A percentile compares a stretch with the other conserved stretches of the same genome.
These are phyloP conservation scores for Dendrolimus punctatus DNA, from an alignment of 1,140 invertebrate species.

Conservation along the genomic window DNA sequence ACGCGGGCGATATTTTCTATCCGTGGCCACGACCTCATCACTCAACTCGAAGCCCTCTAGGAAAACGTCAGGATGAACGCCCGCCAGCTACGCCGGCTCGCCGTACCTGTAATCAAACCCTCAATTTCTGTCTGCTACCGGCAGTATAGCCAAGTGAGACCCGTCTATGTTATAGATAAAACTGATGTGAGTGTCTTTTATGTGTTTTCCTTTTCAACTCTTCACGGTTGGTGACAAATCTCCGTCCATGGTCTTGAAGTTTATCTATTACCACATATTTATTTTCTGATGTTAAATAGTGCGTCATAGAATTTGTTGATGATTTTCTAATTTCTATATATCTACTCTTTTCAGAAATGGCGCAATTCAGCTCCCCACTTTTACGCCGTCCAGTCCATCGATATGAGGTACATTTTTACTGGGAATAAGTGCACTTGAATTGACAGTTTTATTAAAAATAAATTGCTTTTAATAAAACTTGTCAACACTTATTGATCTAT, in stretches of 20 bases:
- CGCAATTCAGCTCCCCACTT: slow-evolving; percentile 59
- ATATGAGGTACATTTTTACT: slow-evolving; percentile 45
- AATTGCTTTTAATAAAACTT: slow-evolving; percentile 47
- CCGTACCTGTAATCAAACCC: slow-evolving; percentile 27
- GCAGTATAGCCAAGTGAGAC: slow-evolving; percentile 63
- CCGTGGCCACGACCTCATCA: slow-evolving; percentile 13
- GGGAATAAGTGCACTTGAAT: slow-evolving; percentile 9
- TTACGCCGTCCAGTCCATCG: slow-evolving; percentile 57
- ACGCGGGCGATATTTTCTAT: slow-evolving; percentile 19
- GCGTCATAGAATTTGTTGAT: not conserved
- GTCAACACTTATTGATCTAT: slow-evolving; percentile 62
- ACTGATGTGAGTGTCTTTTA: slow-evolving; percentile 51
- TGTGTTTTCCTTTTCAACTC: slow-evolving; percentile 12
- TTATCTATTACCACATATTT: not conserved
- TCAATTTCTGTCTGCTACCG: slow-evolving; percentile 35
- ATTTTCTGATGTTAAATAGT: too few species aligned
- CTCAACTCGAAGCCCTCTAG: slow-evolving; percentile 2
- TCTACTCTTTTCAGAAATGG: slow-evolving; percentile 59
- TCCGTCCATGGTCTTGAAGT: not conserved
- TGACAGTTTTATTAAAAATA: slow-evolving; percentile 44
- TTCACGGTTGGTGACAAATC: not conserved
- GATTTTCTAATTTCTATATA: not conserved
- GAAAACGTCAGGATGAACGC: slow-evolving; percentile 36
- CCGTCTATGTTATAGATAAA: slow-evolving; percentile 57
- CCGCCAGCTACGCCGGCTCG: slow-evolving; percentile 46